These are phyloP conservation scores for Zeugodacus cucurbitae DNA, from an alignment of 1,140 invertebrate genomes.

Conservation along the genomic window DNA sequence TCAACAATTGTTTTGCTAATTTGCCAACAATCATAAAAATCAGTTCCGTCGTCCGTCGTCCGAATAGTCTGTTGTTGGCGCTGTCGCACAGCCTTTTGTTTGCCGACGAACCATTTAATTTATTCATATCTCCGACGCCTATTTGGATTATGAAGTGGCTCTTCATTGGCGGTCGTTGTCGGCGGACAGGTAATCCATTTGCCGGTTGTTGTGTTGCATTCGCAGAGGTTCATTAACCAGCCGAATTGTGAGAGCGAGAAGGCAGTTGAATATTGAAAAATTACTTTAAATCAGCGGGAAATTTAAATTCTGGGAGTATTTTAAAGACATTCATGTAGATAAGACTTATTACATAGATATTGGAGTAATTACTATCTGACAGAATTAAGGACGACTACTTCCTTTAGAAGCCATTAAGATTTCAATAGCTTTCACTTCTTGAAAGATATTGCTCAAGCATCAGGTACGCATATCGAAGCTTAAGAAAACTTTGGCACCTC, in stretches of 20 bases:
- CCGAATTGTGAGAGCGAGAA: background rate
- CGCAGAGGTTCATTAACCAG: background rate
- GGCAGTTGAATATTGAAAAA: background rate
- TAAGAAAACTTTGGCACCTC: too few species aligned
- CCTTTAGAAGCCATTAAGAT: too few species aligned
- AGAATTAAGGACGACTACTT: too few species aligned
- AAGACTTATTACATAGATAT: background rate
- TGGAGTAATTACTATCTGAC: too few species aligned
- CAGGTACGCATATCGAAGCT: too few species aligned
- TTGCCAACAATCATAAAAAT: background rate
- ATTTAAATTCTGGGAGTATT: background rate
- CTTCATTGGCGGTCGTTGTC: background rate
- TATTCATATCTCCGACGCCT: background rate
- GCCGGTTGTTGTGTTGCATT: background rate
- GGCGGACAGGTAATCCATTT: background rate
- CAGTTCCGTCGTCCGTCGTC: background rate
- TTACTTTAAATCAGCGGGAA: background rate
- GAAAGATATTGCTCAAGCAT: too few species aligned
- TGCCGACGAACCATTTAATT: background rate
- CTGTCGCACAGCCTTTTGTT: background rate
- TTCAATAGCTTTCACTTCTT: too few species aligned
- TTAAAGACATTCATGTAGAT: background rate
- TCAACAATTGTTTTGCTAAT: background rate
- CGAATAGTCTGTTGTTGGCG: background rate
- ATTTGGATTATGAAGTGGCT: background rate